Percentiles rank a stretch among this genome's conserved stretches.
Evolutionary conservation across 2,113 vertebrate genomes (phyloP).

Genomic region (Bos indicus): DNA sequence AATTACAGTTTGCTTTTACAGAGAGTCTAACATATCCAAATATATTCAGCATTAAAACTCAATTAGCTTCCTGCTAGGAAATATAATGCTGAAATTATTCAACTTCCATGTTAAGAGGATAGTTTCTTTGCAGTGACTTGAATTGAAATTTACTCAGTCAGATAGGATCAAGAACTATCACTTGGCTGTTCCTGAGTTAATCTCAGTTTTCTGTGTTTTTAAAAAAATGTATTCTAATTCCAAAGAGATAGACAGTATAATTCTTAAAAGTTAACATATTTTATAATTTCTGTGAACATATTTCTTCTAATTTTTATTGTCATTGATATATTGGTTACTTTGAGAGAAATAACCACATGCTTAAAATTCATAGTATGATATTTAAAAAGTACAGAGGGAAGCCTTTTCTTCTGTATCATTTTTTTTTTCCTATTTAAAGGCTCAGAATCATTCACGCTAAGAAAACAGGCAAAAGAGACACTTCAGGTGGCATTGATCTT

Average conservation of each 20-base stretch:
- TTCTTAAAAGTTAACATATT: constrained; percentile 27
- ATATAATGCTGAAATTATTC: constrained; percentile 11
- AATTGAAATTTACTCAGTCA: constrained; percentile 31
- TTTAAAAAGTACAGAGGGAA: neutral
- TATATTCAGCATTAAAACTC: constrained; percentile 51
- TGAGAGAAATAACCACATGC: neutral
- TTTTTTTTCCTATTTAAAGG: constrained; percentile 76
- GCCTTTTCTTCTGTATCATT: neutral
- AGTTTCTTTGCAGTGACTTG: constrained; percentile 29
- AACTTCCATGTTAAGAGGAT: neutral
- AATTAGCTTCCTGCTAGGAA: constrained; percentile 33
- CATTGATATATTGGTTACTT: neutral
- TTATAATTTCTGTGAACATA: constrained; percentile 1
- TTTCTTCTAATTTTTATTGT: neutral
- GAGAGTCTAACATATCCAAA: neutral
- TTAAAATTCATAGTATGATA: neutral
- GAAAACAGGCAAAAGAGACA: constrained; percentile 88
- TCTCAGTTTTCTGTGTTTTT: neutral
- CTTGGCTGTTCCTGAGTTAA: neutral
- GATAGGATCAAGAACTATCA: constrained; percentile 13
- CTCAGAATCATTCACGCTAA: constrained; percentile 92
- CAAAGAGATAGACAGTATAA: neutral
- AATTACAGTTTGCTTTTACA: constrained; percentile 58
- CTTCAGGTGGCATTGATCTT: constrained; percentile 70
- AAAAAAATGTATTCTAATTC: neutral